Evolutionary conservation across 2,888 invertebrate genomes (phyloP).

Genomic region (Drosophila koepferae): DNA sequence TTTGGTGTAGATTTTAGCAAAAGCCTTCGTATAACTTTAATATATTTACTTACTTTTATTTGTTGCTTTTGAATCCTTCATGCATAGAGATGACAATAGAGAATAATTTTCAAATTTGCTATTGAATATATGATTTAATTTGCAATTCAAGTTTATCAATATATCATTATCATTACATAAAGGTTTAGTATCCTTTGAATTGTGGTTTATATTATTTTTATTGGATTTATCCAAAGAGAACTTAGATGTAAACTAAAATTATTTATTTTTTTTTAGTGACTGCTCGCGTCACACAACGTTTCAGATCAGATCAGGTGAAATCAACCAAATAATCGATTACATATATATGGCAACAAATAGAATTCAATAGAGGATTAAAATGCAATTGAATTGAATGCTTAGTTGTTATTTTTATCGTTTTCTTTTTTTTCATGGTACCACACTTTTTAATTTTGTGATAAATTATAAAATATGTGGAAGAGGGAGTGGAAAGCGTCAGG

Average conservation of each 20-base stretch:
- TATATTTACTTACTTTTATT: neutral
- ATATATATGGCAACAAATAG: conserved; percentile 54
- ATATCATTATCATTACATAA: conserved; percentile 49
- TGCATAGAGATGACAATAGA: neutral
- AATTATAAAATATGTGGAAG: conserved; percentile 42
- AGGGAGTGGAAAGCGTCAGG: neutral
- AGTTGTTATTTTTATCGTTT: conserved; percentile 29
- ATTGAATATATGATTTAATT: conserved; percentile 46
- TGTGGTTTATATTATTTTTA: conserved; percentile 25
- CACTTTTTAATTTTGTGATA: conserved; percentile 56
- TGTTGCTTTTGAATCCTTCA: too few species aligned
- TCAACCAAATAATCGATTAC: conserved; percentile 42
- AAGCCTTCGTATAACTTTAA: neutral
- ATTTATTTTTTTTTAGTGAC: conserved; percentile 33
- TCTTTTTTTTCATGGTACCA: conserved; percentile 31
- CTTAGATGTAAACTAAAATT: conserved; percentile 49
- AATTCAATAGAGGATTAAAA: conserved; percentile 44
- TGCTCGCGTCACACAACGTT: conserved; percentile 35
- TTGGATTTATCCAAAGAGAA: conserved; percentile 30
- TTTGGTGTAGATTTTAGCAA: neutral
- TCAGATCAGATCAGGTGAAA: conserved; percentile 23
- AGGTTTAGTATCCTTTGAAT: conserved; percentile 38
- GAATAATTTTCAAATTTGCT: conserved; percentile 7
- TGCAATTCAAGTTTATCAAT: conserved; percentile 45
- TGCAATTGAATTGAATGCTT: conserved; percentile 50